Base-by-base conservation (phyloP, 2,113 vertebrate species). In the Rhinoderma darwinii region DNA sequence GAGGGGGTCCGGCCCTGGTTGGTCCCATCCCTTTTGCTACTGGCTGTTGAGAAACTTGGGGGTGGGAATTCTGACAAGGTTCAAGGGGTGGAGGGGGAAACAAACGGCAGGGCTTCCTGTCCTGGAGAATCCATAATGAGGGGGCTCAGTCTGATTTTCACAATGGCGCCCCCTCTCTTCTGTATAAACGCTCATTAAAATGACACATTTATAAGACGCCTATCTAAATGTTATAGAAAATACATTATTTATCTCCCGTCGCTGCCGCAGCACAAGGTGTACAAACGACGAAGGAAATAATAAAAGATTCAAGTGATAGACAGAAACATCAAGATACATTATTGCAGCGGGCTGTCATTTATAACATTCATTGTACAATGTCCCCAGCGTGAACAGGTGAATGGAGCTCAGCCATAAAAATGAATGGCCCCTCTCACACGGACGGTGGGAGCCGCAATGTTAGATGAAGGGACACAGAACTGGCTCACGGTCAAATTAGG, bases 291-390 rank as follows among this genome's bases (percentile, higher is more conserved):
- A 25, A n/a, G 22, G 37, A 44, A 37, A 70, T 5, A 35, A 70
- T 54, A 54, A 73, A 70, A 51, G 47, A 72, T 84, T 74, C 66
- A 37, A 15, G 47, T 84, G 82, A 84, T 56, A 56, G 82, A 83
- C 82, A 83, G 66, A 73, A 54, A 27, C 68, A 73, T 84, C 47
- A 39, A 56, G 82, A 73, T 73, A 84, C 66, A 54, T 84, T 84
- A 73, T 84, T 84, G 82, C 82, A 72, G 66, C 61, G 10, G 63
- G 81, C 39, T 83, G 66, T 83, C 37, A 83, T 83, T 83, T 72
- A 83, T 83, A 83, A 72, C 20, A 9, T 44, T 83, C 30, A 22
- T 68, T 32, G 81, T 30, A 61, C 61, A 51, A 50, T 83, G 82
- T 83, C 82, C 82, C 82, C 20, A 37, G 82, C 47, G 63, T 72